These are phyloP conservation scores for Colaptes auratus DNA, from an alignment of 2,113 vertebrate genomes.

Conservation along the genomic window DNA sequence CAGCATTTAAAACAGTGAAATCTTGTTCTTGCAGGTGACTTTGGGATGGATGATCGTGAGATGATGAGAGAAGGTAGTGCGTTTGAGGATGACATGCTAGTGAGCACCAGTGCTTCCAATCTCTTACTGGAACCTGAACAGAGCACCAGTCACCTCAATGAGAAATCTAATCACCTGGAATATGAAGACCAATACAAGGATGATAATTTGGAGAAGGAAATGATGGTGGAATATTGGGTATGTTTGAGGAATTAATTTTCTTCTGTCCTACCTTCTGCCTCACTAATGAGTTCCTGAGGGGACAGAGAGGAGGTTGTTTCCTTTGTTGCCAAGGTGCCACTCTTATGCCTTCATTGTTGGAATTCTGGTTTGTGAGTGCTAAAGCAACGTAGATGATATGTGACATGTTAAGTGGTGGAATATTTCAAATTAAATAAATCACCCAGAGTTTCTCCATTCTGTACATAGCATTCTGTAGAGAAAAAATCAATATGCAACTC, in stretches of 20 bases:
- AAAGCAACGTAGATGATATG: background rate
- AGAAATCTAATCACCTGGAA: conserved; percentile 93
- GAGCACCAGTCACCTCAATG: conserved; percentile 90
- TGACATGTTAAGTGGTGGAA: background rate
- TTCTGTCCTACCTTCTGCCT: background rate
- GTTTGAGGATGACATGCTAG: conserved; percentile 94
- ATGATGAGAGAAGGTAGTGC: conserved; percentile 96
- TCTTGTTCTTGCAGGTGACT: conserved; percentile 83
- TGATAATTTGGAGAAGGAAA: conserved; percentile 92
- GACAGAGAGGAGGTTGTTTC: background rate
- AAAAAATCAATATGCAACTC: background rate
- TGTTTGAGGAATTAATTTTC: background rate
- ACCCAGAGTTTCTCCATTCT: background rate
- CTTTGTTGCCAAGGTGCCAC: background rate
- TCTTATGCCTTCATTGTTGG: background rate
- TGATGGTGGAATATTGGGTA: conserved; percentile 96
- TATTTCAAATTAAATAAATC: background rate
- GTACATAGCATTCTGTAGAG: background rate
- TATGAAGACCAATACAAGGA: conserved; percentile 93
- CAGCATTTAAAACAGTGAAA: background rate
- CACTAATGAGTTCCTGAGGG: background rate
- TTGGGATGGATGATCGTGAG: conserved; percentile 97
- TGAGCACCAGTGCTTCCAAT: conserved; percentile 88
- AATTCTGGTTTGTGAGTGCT: background rate
- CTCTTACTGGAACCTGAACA: conserved; percentile 94